phyloP scores from a whole-genome alignment of 1,140 invertebrate genomes.

The Nylanderia fulva region DNA sequence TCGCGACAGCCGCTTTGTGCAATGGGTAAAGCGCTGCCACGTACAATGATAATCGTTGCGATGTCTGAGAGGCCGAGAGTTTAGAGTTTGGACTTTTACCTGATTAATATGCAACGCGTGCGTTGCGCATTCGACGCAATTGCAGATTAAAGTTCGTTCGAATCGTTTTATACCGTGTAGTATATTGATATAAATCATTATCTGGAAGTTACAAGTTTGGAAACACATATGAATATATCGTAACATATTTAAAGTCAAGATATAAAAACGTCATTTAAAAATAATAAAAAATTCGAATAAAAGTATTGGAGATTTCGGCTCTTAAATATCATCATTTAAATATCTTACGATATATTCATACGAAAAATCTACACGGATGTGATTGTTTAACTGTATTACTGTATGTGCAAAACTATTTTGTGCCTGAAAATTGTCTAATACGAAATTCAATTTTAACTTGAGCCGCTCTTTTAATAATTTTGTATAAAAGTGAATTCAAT shows the following conservation, averaged over 20 bases:
- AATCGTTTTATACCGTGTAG: background rate
- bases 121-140: background rate
- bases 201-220: too few species aligned
- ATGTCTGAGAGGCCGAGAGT: background rate
- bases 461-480: background rate
- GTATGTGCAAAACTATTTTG: background rate
- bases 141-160: background rate
- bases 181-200: background rate
- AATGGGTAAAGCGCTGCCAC: background rate
- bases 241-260: too few species aligned
- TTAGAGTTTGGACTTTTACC: background rate
- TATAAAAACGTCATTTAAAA: too few species aligned
- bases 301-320: too few species aligned
- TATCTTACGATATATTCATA: too few species aligned
- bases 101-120: constrained; percentile 12
- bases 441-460: constrained; percentile 37
- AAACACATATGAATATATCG: too few species aligned
- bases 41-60: background rate
- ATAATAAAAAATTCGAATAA: too few species aligned
- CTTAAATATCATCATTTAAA: too few species aligned
- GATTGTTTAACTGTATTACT: too few species aligned
- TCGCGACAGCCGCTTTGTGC: constrained; percentile 41
- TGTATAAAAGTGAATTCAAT: background rate
- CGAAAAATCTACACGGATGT: too few species aligned
- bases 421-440: background rate